phyloP scores from a whole-genome alignment of 2,113 vertebrate genomes.

The Sceloporus tristichus region DNA sequence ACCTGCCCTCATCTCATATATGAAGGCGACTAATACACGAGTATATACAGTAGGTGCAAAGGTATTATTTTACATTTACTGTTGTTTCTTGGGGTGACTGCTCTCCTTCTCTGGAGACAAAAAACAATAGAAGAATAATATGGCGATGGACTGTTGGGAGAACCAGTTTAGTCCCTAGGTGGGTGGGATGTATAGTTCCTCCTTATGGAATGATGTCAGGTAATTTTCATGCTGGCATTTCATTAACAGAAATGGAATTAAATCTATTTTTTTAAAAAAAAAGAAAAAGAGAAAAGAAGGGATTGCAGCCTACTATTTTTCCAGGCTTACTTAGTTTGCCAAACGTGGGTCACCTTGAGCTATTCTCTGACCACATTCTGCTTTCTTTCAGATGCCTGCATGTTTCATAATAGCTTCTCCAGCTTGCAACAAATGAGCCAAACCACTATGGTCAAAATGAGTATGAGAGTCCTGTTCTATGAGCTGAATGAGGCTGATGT shows the following conservation, averaged over 20 bases:
- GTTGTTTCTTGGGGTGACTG: no score
- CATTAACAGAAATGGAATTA: slow-evolving; percentile 53
- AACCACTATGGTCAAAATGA: slow-evolving; percentile 54
- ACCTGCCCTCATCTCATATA: no score
- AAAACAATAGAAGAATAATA: no score
- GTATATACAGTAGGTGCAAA: no score
- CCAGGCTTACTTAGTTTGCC: slow-evolving; percentile 57
- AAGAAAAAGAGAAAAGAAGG: slow-evolving; percentile 35
- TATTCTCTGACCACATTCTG: slow-evolving; percentile 46
- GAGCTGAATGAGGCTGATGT: slow-evolving; percentile 9
- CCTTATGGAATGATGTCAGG: slow-evolving; percentile 53
- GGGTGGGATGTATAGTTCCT: slow-evolving; percentile 36
- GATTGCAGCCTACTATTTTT: slow-evolving; percentile 55
- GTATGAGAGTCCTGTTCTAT: slow-evolving; percentile 41
- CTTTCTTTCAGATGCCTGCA: slow-evolving; percentile 59
- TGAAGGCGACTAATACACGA: no score
- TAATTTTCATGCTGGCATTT: slow-evolving; percentile 55
- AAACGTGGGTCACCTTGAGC: slow-evolving; percentile 53
- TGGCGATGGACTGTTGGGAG: no score
- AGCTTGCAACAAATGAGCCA: slow-evolving; percentile 42
- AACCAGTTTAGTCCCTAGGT: background rate
- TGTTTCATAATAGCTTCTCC: slow-evolving; percentile 54
- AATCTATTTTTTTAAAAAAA: slow-evolving; percentile 27
- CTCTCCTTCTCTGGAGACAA: no score
- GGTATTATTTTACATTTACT: no score